These are phyloP conservation scores for Oryzias javanicus DNA, from an alignment of 2,113 vertebrate genomes.

Conservation along the genomic window DNA sequence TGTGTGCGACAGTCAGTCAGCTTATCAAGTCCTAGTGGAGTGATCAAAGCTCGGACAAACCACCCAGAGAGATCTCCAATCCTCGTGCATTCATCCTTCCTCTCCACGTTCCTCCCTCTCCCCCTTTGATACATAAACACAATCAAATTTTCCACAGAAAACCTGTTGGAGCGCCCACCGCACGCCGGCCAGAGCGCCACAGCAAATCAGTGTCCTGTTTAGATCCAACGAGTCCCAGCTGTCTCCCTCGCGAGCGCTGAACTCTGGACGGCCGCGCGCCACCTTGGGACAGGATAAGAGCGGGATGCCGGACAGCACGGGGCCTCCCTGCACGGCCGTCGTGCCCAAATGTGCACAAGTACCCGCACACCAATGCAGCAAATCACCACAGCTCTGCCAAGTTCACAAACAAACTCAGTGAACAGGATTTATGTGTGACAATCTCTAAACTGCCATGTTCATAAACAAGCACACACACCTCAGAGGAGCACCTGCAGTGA, in stretches of 20 bases:
- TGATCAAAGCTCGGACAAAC: slow-evolving; percentile 72
- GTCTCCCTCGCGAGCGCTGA: slow-evolving; percentile 44
- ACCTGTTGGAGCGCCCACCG: slow-evolving; percentile 34
- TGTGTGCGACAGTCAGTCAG: slow-evolving; percentile 52
- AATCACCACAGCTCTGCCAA: slow-evolving; percentile 41
- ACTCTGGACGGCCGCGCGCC: slow-evolving; percentile 56
- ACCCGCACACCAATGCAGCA: slow-evolving; percentile 20
- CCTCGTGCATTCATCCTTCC: slow-evolving; percentile 48
- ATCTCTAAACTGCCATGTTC: slow-evolving; percentile 39
- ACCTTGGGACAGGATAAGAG: slow-evolving; percentile 66
- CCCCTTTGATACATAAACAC: slow-evolving; percentile 32
- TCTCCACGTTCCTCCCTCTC: slow-evolving; percentile 7
- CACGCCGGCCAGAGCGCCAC: slow-evolving; percentile 2
- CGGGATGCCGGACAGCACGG: slow-evolving; percentile 64
- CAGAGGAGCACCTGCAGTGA: slow-evolving; percentile 6
- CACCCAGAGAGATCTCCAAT: slow-evolving; percentile 69
- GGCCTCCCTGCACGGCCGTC: slow-evolving; percentile 55
- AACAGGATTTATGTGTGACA: slow-evolving; percentile 39
- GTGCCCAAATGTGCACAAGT: slow-evolving; percentile 27
- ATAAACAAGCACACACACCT: slow-evolving; percentile 10
- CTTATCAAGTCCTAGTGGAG: slow-evolving; percentile 66
- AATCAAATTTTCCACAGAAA: slow-evolving; percentile 45
- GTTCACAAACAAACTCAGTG: slow-evolving; percentile 28
- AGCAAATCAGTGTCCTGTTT: slow-evolving; percentile 54
- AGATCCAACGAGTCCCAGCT: slow-evolving; percentile 58